These are phyloP conservation scores for Megaceryle maxima DNA, from an alignment of 2,113 vertebrate genomes.

Conservation along the genomic window DNA sequence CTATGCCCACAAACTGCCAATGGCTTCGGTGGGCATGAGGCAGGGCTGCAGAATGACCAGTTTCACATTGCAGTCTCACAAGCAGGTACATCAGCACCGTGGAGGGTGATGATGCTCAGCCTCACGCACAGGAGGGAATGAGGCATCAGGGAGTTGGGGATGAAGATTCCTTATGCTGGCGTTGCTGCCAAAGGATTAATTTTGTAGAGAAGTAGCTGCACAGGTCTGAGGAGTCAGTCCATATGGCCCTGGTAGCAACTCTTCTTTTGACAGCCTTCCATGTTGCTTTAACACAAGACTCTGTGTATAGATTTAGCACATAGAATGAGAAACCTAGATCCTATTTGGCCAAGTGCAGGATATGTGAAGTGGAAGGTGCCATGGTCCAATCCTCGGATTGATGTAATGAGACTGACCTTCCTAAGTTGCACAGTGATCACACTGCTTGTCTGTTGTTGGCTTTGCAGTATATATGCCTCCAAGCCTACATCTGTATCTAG, in stretches of 20 bases:
- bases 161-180: neutral
- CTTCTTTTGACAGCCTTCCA: neutral
- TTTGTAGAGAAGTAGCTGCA: neutral
- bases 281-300: neutral
- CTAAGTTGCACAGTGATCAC: neutral
- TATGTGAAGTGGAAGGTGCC: neutral
- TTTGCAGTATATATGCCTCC: neutral
- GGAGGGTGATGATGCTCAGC: neutral
- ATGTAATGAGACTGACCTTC: neutral
- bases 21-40: neutral
- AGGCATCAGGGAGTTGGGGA: neutral
- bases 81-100: rapidly evolving
- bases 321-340: neutral
- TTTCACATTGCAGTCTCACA: neutral
- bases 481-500: neutral
- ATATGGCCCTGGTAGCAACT: neutral
- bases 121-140: neutral
- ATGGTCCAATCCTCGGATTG: neutral
- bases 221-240: neutral
- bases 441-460: neutral
- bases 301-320: neutral
- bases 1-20: rapidly evolving
- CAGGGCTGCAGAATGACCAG: neutral
- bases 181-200: neutral
- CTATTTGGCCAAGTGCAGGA: neutral